These are phyloP conservation scores for Xenotilapia longispinis DNA, from an alignment of 2,113 vertebrate species.

Conservation along the genomic window DNA sequence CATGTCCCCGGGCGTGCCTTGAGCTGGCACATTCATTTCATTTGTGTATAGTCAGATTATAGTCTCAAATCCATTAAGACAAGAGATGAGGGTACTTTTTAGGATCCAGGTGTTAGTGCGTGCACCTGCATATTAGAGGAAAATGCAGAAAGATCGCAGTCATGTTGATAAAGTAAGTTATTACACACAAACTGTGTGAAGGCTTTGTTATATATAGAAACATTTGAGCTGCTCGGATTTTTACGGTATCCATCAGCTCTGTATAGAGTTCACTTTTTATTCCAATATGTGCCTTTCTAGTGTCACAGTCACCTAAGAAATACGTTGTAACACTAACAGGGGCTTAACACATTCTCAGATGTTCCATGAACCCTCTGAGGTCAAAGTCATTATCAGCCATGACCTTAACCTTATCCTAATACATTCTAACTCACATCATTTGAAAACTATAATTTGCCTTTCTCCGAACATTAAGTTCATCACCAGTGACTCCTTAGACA, in stretches of 20 bases:
- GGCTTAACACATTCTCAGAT: not conserved
- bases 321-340: not conserved
- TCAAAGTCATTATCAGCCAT: not conserved
- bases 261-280: not conserved
- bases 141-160: not conserved
- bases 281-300: not conserved
- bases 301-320: not conserved
- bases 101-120: not conserved
- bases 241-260: not conserved
- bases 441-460: not conserved
- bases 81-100: not conserved
- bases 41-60: constrained; percentile 21
- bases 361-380: not conserved
- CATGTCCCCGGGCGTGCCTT: not conserved
- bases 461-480: not conserved
- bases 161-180: not conserved
- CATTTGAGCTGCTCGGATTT: not conserved
- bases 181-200: not conserved
- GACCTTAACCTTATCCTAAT: not conserved
- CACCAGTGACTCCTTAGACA: not conserved
- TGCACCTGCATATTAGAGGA: not conserved
- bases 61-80: constrained; percentile 13
- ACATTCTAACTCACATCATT: not conserved
- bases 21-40: constrained; percentile 7
- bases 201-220: not conserved